These are phyloP conservation scores for Hirtodrosophila cameraria DNA, from an alignment of 2,888 invertebrate genomes.

Conservation along the genomic window DNA sequence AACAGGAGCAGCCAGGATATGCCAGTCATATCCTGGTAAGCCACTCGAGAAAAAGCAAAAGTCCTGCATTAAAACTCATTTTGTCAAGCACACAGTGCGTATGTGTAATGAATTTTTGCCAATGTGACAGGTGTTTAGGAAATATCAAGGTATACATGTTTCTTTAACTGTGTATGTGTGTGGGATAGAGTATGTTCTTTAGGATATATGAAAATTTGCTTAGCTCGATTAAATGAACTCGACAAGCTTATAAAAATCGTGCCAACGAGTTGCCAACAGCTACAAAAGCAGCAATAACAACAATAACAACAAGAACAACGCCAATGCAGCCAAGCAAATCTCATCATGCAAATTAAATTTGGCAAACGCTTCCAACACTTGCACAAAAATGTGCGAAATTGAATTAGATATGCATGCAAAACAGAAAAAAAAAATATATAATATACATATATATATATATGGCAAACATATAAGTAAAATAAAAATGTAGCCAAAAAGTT, in stretches of 20 bases:
- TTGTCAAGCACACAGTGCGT: constrained; percentile 14
- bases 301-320: constrained; percentile 8
- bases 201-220: constrained; percentile 65
- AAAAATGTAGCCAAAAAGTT: constrained; percentile 58
- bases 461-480: neutral
- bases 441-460: constrained; percentile 16
- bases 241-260: constrained; percentile 68
- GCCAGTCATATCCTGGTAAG: constrained; percentile 43
- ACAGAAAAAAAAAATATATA: constrained; percentile 27
- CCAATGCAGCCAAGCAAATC: constrained; percentile 65
- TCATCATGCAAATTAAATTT: constrained; percentile 78
- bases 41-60: constrained; percentile 28
- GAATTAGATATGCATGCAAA: constrained; percentile 76
- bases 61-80: neutral
- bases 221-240: constrained; percentile 67
- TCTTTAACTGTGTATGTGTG: constrained; percentile 11
- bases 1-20: constrained; percentile 25
- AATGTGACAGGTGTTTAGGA: constrained; percentile 60
- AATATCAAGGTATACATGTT: constrained; percentile 29
- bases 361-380: constrained; percentile 73
- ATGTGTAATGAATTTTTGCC: constrained; percentile 45
- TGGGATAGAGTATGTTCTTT: too few species aligned
- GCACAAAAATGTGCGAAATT: constrained; percentile 75
- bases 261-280: constrained; percentile 66
- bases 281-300: constrained; percentile 17